Evolutionary conservation across 2,113 vertebrate species (phyloP).

Genomic region (Hassar affinis): DNA sequence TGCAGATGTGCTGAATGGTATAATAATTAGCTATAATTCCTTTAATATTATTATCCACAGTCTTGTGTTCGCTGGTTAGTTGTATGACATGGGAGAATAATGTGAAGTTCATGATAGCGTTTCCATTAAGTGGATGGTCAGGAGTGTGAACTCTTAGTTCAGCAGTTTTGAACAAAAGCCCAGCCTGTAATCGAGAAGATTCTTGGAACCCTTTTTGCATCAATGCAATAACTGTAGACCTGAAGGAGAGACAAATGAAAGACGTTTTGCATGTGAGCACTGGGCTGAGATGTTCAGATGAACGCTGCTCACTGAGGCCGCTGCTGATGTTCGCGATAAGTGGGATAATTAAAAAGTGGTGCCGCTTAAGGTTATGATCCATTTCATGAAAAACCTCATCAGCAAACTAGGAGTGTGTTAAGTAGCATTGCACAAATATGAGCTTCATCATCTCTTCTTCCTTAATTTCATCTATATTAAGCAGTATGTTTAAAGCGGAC

Average conservation of each 20-base stretch:
- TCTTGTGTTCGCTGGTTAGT: not conserved
- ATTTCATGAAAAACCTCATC: not conserved
- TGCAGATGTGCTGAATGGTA: not conserved
- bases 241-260: not conserved
- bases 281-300: not conserved
- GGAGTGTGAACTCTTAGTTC: not conserved
- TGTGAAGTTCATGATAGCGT: not conserved
- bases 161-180: not conserved
- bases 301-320: not conserved
- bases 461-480: slow-evolving; percentile 1
- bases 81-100: not conserved
- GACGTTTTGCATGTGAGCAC: not conserved
- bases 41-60: not conserved
- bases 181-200: not conserved
- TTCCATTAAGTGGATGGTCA: not conserved
- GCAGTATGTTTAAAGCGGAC: not conserved
- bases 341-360: slow-evolving; percentile 21
- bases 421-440: not conserved
- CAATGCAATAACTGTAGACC: not conserved
- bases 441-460: not conserved
- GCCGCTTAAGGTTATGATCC: not conserved
- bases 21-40: not conserved
- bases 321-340: not conserved
- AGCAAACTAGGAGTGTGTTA: not conserved
- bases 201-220: not conserved